These are phyloP conservation scores for Rhysida immarginata DNA, from an alignment of 1,140 invertebrate genomes.

Conservation along the genomic window DNA sequence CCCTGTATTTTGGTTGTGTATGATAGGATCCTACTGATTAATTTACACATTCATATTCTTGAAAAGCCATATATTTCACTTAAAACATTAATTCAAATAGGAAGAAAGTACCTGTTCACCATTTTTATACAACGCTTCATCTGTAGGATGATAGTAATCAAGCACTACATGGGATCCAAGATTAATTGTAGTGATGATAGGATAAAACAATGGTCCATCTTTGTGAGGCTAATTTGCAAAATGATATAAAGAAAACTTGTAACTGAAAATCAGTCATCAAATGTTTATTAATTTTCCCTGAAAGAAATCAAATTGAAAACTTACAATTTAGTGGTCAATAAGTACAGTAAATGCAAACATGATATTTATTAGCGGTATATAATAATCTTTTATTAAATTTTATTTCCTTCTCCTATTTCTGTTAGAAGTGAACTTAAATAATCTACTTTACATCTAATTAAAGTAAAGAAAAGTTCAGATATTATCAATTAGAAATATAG, in stretches of 20 bases:
- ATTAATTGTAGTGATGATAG: constrained; percentile 81
- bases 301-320: no score
- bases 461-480: no score
- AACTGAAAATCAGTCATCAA: background rate
- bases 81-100: no score
- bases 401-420: no score
- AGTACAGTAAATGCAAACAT: background rate
- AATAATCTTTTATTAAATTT: background rate
- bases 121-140: background rate
- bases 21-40: no score
- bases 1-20: no score
- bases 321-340: no score
- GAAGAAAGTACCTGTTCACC: background rate
- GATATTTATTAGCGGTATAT: background rate
- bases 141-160: constrained; percentile 51
- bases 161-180: constrained; percentile 78
- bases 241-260: constrained; percentile 13
- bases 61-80: no score
- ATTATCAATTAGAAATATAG: no score
- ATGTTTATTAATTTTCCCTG: constrained; percentile 4
- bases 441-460: no score
- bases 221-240: constrained; percentile 56
- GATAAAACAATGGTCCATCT: constrained; percentile 86
- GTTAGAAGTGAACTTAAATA: no score
- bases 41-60: no score